Evolutionary conservation across 2,888 invertebrate species (phyloP), one percentile per base, ranked within the genome.

Genomic region (Hydrotaea diabolus): DNA sequence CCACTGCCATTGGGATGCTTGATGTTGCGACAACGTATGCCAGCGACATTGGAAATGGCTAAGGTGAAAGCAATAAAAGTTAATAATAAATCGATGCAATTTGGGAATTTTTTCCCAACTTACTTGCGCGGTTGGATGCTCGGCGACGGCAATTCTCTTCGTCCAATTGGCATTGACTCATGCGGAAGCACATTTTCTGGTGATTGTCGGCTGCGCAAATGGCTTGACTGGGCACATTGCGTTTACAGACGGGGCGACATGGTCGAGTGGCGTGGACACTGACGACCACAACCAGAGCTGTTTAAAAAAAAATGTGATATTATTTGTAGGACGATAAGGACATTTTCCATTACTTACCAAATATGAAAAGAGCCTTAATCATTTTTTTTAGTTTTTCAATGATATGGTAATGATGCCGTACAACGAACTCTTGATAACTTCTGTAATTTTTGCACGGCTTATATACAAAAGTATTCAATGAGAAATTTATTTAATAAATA

Each of bases 81-180:
- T 49, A 4, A n/a, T 8, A 66, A 46, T 69, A 75, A 31, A 13
- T 82, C 88, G 4, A 57, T 62, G 0, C 39, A 13, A 2, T 43
- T 53, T 31, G 81, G 72, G n/a, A 85, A 76, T 0, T 55, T 49
- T 26, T 21, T 43, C 19, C 19, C 55, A 59, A 43, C 80, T 36
- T 75, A 84, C 84, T 79, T 21, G n/a, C 19, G 8, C 49, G 55
- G 4, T 77, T 53, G 57, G 64, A 2, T 9, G 62, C 17, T 2
- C 62, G 17, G 0, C 78, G 84, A 13, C 26, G 21, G 36, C 91
- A 90, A 80, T 90, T 90, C 55, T 86, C 76, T 53, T 90, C 88
- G 2, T 87, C 86, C 15, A 90, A 39, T 0, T 80, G 83, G 72
- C 90, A 90, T 19, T 87, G 80, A 0, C 87, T 66, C 57, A 86